phyloP scores from a whole-genome alignment of 2,888 invertebrate species.

The Sesamia inferens region DNA sequence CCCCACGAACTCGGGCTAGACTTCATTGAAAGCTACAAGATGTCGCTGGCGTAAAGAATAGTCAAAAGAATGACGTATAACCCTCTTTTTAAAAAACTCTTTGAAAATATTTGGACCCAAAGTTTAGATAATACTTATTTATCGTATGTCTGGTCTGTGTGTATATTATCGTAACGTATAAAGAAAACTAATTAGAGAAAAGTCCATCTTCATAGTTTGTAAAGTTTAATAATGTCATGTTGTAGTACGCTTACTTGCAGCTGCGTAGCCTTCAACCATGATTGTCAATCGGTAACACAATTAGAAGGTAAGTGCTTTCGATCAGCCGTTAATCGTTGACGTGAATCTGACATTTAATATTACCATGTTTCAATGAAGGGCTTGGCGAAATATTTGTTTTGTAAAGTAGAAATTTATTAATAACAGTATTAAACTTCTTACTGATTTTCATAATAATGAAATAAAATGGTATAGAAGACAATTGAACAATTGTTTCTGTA shows the following conservation, averaged over 20 bases:
- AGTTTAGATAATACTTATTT: too few species aligned
- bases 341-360: conserved; percentile 15
- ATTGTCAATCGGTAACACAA: conserved; percentile 24
- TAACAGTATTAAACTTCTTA: neutral
- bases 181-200: neutral
- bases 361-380: conserved; percentile 14
- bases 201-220: neutral
- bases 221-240: neutral
- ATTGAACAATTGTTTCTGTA: too few species aligned
- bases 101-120: too few species aligned
- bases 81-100: too few species aligned
- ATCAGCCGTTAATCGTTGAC: too few species aligned
- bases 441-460: neutral
- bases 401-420: neutral
- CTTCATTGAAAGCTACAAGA: too few species aligned
- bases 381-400: neutral
- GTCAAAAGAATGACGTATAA: too few species aligned
- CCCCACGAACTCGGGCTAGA: too few species aligned
- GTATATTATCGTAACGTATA: neutral
- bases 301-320: conserved; percentile 26
- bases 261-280: conserved; percentile 1
- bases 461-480: neutral
- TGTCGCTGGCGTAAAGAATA: too few species aligned
- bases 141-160: neutral
- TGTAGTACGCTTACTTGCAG: conserved; percentile 11